Evolutionary conservation across 53 echinoderm and acorn worm genomes (phyloP).

Genomic region (Patiria pectinifera): DNA sequence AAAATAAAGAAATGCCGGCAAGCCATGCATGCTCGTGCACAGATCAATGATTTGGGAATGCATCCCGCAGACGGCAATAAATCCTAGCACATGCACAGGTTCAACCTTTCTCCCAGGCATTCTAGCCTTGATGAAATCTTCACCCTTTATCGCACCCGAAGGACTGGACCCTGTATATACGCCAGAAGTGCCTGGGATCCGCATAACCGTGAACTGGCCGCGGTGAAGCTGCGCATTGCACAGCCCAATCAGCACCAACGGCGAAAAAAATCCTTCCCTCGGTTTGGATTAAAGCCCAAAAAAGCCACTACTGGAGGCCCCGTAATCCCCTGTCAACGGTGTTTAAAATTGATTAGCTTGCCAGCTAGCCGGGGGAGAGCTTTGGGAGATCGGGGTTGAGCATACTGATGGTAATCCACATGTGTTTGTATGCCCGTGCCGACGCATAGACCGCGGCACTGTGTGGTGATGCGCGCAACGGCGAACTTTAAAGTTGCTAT

Average conservation of each 20-base stretch:
- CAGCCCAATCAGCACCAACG: not conserved
- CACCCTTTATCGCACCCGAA: slow-evolving; percentile 13
- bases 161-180: not conserved
- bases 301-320: slow-evolving; percentile 11
- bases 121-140: not conserved
- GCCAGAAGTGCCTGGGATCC: not conserved
- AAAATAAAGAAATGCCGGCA: not conserved
- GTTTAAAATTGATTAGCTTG: slow-evolving; percentile 44
- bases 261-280: not conserved
- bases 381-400: not conserved
- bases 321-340: slow-evolving; percentile 26
- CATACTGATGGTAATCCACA: not conserved
- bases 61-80: slow-evolving; percentile 6
- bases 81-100: slow-evolving; percentile 16
- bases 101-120: slow-evolving; percentile 10
- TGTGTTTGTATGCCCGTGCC: not conserved
- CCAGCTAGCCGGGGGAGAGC: not conserved
- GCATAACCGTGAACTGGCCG: slow-evolving; percentile 2
- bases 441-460: not conserved
- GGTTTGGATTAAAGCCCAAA: not conserved
- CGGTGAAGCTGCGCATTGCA: not conserved
- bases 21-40: slow-evolving; percentile 9
- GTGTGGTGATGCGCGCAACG: not conserved
- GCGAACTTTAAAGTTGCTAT: slow-evolving; percentile 1
- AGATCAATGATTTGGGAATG: slow-evolving; percentile 19